A percentile compares a stretch with the other conserved stretches of the same genome.
Conservation (phyloP, 2,888 invertebrate species). For the Conomelus anceps region DNA sequence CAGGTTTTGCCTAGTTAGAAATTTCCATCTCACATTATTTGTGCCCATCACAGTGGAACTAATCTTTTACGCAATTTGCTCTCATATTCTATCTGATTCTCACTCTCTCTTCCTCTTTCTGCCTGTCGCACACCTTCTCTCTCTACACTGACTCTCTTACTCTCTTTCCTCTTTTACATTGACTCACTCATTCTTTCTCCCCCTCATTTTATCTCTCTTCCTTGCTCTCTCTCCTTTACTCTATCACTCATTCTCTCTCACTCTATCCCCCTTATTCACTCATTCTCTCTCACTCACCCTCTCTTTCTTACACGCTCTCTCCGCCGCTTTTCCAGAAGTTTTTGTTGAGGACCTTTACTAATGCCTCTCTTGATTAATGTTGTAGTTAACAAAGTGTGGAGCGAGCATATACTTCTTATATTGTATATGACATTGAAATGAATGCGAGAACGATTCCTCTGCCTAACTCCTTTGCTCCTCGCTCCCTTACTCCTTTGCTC, state of each 20-base stretch:
- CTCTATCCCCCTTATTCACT: not conserved
- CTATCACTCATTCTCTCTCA: not conserved
- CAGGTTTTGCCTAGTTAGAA: not conserved
- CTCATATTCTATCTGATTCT: not conserved
- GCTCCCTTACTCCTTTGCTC: too few relatives aligned
- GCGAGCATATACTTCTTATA: not conserved
- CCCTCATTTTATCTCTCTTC: not conserved
- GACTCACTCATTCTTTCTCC: not conserved
- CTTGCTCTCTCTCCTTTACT: not conserved
- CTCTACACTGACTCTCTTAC: too few relatives aligned
- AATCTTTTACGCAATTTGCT: not conserved
- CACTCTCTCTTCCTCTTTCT: not conserved
- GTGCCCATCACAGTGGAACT: not conserved
- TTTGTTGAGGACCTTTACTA: not conserved
- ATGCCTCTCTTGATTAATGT: not conserved
- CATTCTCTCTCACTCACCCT: too few relatives aligned
- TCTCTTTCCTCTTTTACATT: too few relatives aligned
- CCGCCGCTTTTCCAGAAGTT: not conserved
- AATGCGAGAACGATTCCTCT: not conserved
- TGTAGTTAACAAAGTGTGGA: not conserved
- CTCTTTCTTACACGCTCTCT: too few relatives aligned
- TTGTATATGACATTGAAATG: not conserved
- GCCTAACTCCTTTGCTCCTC: too few relatives aligned
- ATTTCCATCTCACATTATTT: not conserved
- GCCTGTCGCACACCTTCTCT: too few relatives aligned